phyloP scores from a whole-genome alignment of 2,113 vertebrate species.

The Oxyruncus cristatus region DNA sequence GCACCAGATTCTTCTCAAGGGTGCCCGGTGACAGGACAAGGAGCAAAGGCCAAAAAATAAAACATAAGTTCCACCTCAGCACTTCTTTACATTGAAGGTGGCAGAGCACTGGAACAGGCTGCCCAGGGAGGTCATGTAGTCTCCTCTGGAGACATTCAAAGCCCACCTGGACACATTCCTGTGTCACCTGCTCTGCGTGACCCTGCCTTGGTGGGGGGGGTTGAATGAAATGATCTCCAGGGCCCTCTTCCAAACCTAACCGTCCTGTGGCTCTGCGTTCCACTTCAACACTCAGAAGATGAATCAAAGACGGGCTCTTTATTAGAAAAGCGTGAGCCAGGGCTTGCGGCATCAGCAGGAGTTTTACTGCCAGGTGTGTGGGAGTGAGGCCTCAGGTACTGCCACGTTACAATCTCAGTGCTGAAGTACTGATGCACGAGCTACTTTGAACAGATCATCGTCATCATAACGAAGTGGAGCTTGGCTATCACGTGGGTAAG shows the following conservation, averaged over 20 bases:
- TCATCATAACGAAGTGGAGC: not conserved
- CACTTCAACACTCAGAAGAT: not conserved
- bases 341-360: not conserved
- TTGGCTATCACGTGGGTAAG: not conserved
- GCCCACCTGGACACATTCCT: rapidly evolving
- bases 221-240: not conserved
- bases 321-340: rapidly evolving
- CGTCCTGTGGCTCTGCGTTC: not conserved
- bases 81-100: rapidly evolving
- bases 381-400: not conserved
- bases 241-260: rapidly evolving
- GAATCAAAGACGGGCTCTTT: not conserved
- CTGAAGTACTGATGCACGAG: not conserved
- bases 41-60: too few species aligned
- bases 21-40: not conserved
- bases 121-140: rapidly evolving
- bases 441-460: not conserved
- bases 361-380: not conserved
- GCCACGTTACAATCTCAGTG: not conserved
- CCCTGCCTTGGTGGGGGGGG: not conserved
- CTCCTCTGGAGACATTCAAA: not conserved
- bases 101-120: not conserved
- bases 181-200: rapidly evolving
- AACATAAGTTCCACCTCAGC: too few species aligned
- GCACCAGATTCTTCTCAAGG: rapidly evolving